These are phyloP conservation scores for Alectura lathami DNA, from an alignment of 2,113 vertebrate species.

Conservation along the genomic window DNA sequence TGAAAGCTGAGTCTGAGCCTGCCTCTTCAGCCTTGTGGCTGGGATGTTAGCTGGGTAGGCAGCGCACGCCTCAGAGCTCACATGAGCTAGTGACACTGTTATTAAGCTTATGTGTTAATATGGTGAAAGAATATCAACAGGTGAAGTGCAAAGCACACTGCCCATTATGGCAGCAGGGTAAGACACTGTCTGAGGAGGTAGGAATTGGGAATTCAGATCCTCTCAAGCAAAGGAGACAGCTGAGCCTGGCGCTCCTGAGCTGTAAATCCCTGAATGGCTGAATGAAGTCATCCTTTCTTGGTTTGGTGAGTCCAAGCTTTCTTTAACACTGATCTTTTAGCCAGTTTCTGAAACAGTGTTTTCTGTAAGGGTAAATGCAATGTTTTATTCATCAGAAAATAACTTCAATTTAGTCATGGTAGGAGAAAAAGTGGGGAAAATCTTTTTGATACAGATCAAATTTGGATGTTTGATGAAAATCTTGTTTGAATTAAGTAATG, in stretches of 20 bases:
- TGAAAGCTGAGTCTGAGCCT: not conserved
- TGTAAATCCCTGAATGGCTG: not conserved
- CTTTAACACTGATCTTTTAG: not conserved
- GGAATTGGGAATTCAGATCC: not conserved
- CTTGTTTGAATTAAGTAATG: not conserved
- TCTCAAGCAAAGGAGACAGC: not conserved
- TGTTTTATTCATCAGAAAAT: not conserved
- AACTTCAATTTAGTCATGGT: not conserved
- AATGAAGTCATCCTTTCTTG: not conserved
- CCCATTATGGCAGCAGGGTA: not conserved
- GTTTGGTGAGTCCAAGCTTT: not conserved
- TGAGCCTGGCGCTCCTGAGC: not conserved
- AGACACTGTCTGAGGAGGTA: not conserved
- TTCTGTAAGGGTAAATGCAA: not conserved
- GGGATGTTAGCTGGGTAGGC: not conserved
- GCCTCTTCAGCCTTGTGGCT: not conserved
- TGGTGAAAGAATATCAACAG: not conserved
- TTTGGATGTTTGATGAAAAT: not conserved
- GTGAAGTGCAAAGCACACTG: not conserved
- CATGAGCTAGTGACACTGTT: fast-evolving
- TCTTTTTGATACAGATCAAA: not conserved
- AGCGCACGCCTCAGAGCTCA: not conserved
- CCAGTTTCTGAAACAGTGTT: not conserved
- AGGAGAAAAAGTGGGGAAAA: not conserved
- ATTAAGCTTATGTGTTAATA: not conserved